phyloP scores from a whole-genome alignment of 2,888 invertebrate genomes.

The Hemaris fuciformis region DNA sequence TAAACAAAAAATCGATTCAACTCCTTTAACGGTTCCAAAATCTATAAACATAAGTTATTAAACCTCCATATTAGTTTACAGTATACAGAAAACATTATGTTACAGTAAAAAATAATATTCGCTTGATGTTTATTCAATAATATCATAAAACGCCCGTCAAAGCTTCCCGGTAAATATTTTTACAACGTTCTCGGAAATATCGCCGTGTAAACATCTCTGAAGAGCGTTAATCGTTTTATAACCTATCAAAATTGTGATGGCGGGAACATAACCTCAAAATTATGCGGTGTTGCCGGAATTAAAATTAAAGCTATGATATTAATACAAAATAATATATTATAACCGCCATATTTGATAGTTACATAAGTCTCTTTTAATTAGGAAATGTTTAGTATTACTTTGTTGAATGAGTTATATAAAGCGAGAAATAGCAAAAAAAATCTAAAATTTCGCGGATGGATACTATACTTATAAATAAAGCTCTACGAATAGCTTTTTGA shows the following conservation, averaged over 20 bases:
- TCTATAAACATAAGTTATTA: neutral
- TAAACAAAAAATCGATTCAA: too few species aligned
- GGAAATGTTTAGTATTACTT: too few species aligned
- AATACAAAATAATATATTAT: too few species aligned
- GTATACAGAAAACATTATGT: neutral
- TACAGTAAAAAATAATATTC: neutral
- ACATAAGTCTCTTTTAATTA: too few species aligned
- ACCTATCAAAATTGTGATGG: neutral
- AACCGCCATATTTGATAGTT: too few species aligned
- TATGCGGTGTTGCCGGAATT: neutral
- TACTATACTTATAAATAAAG: too few species aligned
- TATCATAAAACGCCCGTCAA: neutral
- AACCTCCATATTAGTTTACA: neutral
- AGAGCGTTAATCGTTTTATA: constrained; percentile 5
- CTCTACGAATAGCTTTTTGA: too few species aligned
- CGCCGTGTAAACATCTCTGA: neutral
- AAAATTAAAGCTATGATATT: neutral
- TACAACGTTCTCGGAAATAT: constrained; percentile 1
- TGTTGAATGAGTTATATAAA: too few species aligned
- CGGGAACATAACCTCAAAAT: neutral
- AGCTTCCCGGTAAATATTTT: neutral
- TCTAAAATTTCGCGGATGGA: too few species aligned
- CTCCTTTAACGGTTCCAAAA: neutral
- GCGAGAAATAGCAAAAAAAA: too few species aligned
- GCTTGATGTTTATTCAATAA: neutral